These are phyloP conservation scores for Platysternon megacephalum DNA, from an alignment of 2,113 vertebrate species.

Conservation along the genomic window DNA sequence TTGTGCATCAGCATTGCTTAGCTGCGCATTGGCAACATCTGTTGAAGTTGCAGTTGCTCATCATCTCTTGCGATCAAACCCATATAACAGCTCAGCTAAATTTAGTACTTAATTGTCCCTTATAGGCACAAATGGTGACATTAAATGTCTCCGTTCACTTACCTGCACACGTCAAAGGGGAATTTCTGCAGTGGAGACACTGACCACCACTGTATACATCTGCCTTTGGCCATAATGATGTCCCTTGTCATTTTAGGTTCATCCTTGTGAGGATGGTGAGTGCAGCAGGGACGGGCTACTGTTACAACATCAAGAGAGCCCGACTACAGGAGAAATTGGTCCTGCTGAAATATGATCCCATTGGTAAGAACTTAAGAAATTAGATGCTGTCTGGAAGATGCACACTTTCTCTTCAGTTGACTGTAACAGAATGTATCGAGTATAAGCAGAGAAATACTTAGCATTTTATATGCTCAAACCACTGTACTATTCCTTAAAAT, in stretches of 20 bases:
- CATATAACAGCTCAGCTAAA: not conserved
- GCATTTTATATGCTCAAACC: constrained; percentile 8
- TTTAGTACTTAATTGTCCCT: not conserved
- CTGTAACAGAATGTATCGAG: not conserved
- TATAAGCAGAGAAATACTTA: constrained; percentile 37
- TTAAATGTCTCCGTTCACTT: not conserved
- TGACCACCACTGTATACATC: fast-evolving
- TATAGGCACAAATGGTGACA: not conserved
- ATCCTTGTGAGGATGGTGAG: constrained; percentile 95
- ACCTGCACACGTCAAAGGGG: not conserved
- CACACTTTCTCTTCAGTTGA: not conserved
- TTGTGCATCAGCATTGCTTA: not conserved
- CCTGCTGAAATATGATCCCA: constrained; percentile 89
- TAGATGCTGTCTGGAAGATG: not conserved
- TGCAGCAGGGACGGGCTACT: constrained; percentile 89
- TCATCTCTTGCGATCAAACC: not conserved
- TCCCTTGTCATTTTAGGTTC: constrained; percentile 76
- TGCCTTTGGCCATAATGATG: not conserved
- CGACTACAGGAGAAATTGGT: constrained; percentile 90
- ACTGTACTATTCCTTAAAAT: constrained; percentile 30
- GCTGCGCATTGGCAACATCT: not conserved
- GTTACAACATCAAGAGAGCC: constrained; percentile 88
- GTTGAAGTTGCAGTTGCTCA: not conserved
- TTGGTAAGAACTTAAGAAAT: constrained; percentile 83
- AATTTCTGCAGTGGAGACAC: not conserved